These are phyloP conservation scores for Choreutis nemorana DNA, from an alignment of 2,888 invertebrate species.

Conservation along the genomic window DNA sequence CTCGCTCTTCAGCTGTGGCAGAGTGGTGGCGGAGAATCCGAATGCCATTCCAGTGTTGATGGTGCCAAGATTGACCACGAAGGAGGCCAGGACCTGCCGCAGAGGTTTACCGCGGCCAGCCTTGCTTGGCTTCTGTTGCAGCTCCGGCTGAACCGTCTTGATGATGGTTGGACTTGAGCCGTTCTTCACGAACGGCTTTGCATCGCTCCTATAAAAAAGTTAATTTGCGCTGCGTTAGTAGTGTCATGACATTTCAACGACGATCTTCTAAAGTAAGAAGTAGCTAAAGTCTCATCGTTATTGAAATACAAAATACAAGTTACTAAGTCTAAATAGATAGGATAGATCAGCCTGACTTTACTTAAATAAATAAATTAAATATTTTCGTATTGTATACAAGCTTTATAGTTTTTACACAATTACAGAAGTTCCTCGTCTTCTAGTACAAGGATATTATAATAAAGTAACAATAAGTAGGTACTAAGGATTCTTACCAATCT, in stretches of 20 bases:
- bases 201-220: conserved; percentile 33
- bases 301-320: no score
- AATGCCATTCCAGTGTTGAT: conserved; percentile 76
- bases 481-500: no score
- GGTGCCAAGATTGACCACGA: conserved; percentile 72
- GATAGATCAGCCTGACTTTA: no score
- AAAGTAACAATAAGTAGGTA: no score
- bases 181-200: conserved; percentile 48
- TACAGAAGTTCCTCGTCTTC: no score
- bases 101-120: conserved; percentile 50
- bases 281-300: no score
- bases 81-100: conserved; percentile 67
- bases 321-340: no score
- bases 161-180: conserved; percentile 27
- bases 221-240: background rate
- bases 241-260: background rate
- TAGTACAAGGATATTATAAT: no score
- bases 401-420: no score
- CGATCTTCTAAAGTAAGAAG: background rate
- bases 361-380: no score
- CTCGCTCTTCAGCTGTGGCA: conserved; percentile 65
- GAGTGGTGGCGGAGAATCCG: conserved; percentile 72
- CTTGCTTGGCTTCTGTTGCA: conserved; percentile 25
- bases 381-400: no score
- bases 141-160: conserved; percentile 25